Conservation (phyloP, 2,113 vertebrate genomes). For the Otolemur garnettii region DNA sequence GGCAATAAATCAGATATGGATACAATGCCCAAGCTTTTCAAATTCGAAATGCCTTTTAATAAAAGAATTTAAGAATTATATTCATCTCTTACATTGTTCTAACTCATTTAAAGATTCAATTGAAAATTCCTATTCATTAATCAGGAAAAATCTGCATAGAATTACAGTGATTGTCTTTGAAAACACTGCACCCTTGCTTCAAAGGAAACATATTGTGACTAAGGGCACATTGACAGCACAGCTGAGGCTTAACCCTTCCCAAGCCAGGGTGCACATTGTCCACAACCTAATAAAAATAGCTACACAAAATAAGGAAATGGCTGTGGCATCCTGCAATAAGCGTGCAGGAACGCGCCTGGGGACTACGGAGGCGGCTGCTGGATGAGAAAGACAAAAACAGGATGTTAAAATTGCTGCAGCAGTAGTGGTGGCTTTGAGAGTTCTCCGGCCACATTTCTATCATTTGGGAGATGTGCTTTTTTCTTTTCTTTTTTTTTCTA, state of each 20-base stretch:
- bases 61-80: conserved; percentile 77
- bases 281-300: conserved; percentile 89
- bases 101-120: conserved; percentile 73
- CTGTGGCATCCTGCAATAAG: conserved; percentile 88
- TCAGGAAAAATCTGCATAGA: conserved; percentile 75
- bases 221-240: conserved; percentile 78
- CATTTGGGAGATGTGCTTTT: conserved; percentile 3
- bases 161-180: conserved; percentile 70
- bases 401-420: conserved; percentile 84
- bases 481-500: conserved; percentile 26
- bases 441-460: conserved; percentile 56
- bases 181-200: conserved; percentile 74
- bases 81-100: conserved; percentile 74
- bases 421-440: conserved; percentile 71
- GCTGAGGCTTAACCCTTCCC: conserved; percentile 84
- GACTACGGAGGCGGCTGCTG: conserved; percentile 80
- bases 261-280: conserved; percentile 81
- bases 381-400: conserved; percentile 89
- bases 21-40: conserved; percentile 78
- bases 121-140: conserved; percentile 67
- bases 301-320: conserved; percentile 90
- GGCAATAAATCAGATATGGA: conserved; percentile 81
- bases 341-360: conserved; percentile 84
- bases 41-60: conserved; percentile 81
- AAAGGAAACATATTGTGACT: conserved; percentile 83